Evolutionary conservation across 2,113 vertebrate species (phyloP), one percentile per base, ranked within the genome.

Genomic region (Macheiramphus alcinus): DNA sequence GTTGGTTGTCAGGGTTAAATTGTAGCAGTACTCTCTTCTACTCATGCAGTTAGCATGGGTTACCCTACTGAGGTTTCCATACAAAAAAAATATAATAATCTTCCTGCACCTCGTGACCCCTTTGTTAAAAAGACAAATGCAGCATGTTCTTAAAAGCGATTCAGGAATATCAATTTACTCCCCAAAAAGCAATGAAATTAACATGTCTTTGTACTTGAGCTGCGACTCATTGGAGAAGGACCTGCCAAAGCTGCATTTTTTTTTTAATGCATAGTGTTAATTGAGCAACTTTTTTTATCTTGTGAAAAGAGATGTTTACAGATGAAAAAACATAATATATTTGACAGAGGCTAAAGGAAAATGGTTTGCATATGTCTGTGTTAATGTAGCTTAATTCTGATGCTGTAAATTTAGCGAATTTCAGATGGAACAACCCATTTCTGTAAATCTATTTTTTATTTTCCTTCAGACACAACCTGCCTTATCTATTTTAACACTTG

Each of bases 241-340:
- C 79, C 97, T 96, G 94, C 94, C 84, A 90, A 95, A 96, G 89
- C 96, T 94, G 88, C 92, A 67, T 81, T 88, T 53, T 53, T 23
- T 89, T 93, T 84, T 90, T 71, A n/a, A 96, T 20, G 62, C 87
- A 71, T 94, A 97, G 94, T 96, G 92, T 98, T 98, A 97, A 94
- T 32, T 61, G 81, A 97, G 86, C 94, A 93, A 97, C 94, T 92
- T 96, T 91, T 97, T 97, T 96, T 95, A 95, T 93, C 95, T 94
- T 97, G 82, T 96, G 93, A 92, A 95, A 93, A 96, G 82, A 94
- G 83, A 94, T 95, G 97, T 98, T 98, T 98, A 98, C 97, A 98
- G 93, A 96, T 97, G 91, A 96, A 93, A 97, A 95, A 94, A 83
- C 79, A 16, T 96, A 97, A 97, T 98, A 96, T 97, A 98, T 97